phyloP scores from a whole-genome alignment of 2,888 invertebrate genomes.

The Eueremaeus valkanovi region DNA sequence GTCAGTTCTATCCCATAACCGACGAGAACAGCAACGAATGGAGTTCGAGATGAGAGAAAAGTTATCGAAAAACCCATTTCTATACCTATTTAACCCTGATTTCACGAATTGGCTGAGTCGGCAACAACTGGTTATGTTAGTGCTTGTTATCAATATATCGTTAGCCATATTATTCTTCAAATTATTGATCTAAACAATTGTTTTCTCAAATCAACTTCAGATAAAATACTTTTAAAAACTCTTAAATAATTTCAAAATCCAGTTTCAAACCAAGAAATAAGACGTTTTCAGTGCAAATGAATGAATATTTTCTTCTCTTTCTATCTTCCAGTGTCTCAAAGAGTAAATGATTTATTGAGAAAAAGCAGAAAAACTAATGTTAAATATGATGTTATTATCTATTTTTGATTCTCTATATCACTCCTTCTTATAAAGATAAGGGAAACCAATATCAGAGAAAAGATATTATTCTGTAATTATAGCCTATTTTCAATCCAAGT shows the following conservation, averaged over 20 bases:
- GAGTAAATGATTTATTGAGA: too few species aligned
- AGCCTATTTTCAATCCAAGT: too few species aligned
- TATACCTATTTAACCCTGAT: conserved; percentile 62
- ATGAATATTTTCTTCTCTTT: too few species aligned
- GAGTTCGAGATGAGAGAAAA: conserved; percentile 86
- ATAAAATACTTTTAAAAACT: neutral
- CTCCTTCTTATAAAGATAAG: too few species aligned
- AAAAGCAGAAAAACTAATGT: too few species aligned
- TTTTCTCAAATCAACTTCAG: neutral
- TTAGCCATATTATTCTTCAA: conserved; percentile 94
- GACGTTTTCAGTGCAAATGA: too few species aligned
- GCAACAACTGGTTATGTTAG: conserved; percentile 88
- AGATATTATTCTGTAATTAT: too few species aligned
- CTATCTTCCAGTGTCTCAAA: too few species aligned
- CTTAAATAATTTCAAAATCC: too few species aligned
- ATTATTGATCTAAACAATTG: conserved; percentile 54
- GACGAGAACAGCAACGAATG: conserved; percentile 81
- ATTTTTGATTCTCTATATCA: too few species aligned
- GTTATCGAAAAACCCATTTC: conserved; percentile 86
- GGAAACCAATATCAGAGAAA: too few species aligned
- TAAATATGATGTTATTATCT: neutral
- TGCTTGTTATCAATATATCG: conserved; percentile 87
- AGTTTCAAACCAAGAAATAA: too few species aligned
- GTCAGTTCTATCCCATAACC: conserved; percentile 62
- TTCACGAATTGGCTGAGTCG: conserved; percentile 91